Conservation (phyloP, 2,113 vertebrate species). For the Phocoena sinus region DNA sequence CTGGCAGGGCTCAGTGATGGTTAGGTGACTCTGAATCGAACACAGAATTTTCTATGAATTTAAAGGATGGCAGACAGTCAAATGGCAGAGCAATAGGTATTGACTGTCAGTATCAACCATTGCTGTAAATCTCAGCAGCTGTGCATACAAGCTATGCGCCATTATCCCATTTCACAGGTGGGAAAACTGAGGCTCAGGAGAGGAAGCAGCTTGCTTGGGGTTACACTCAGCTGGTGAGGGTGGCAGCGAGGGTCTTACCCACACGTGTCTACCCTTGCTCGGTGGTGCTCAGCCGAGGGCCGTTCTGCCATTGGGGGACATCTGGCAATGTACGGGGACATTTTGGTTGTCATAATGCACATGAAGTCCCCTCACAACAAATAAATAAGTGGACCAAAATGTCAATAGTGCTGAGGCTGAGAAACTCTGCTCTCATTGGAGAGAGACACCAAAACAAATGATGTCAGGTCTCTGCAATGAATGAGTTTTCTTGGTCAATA, state of each 20-base stretch:
- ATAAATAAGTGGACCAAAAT: not conserved
- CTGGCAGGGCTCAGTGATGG: rapidly evolving
- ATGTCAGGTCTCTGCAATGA: not conserved
- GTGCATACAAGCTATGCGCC: rapidly evolving
- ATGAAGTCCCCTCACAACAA: not conserved
- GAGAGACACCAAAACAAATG: rapidly evolving
- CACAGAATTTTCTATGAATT: rapidly evolving
- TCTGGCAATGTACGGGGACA: not conserved
- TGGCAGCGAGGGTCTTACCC: rapidly evolving
- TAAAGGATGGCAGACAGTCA: not conserved
- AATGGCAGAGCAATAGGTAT: rapidly evolving
- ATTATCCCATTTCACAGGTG: not conserved
- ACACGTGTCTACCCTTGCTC: rapidly evolving
- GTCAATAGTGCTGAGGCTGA: not conserved
- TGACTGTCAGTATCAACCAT: rapidly evolving
- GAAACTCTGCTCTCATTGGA: not conserved
- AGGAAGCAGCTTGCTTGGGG: not conserved
- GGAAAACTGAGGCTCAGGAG: not conserved
- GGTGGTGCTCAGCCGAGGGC: rapidly evolving
- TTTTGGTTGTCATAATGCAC: not conserved
- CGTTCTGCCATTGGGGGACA: rapidly evolving
- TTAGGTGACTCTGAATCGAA: not conserved
- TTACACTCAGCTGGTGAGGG: not conserved
- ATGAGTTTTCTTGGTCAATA: rapidly evolving
- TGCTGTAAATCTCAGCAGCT: not conserved